phyloP scores from a whole-genome alignment of 1,140 invertebrate genomes.

The Pseudoatta argentina region DNA sequence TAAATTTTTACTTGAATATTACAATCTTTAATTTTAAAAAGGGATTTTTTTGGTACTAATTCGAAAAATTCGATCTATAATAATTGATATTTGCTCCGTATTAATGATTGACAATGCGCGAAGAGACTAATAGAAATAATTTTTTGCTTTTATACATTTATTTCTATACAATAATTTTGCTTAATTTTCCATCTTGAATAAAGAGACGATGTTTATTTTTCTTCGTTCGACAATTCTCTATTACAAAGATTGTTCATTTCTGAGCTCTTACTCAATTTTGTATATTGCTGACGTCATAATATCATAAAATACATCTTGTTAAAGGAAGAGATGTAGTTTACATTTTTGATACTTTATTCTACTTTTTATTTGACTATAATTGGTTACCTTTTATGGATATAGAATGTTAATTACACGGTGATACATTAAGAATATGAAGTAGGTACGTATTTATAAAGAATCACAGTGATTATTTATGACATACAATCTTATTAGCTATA shows the following conservation, averaged over 20 bases:
- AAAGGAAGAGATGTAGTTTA: background rate
- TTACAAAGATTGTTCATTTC: conserved; percentile 24
- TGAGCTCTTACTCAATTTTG: conserved; percentile 1
- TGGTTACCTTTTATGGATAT: background rate
- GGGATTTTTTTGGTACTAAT: background rate
- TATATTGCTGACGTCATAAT: conserved; percentile 7
- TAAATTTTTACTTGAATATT: background rate
- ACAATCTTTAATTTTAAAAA: background rate
- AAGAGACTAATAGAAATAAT: background rate
- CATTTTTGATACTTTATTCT: too few species aligned
- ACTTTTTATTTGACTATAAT: too few species aligned
- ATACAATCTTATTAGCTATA: background rate
- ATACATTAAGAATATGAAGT: too few species aligned
- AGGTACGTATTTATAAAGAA: background rate
- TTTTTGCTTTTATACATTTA: background rate
- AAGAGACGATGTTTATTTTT: background rate
- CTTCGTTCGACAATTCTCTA: conserved; percentile 6
- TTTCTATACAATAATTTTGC: conserved; percentile 27
- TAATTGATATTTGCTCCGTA: background rate
- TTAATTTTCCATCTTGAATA: conserved; percentile 8
- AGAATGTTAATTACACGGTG: too few species aligned
- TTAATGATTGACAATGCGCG: background rate
- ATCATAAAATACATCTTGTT: background rate
- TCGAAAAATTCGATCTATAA: background rate
- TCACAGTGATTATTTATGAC: background rate